Evolutionary conservation across 2,113 vertebrate genomes (phyloP).

Genomic region (Oncorhynchus gorbuscha): DNA sequence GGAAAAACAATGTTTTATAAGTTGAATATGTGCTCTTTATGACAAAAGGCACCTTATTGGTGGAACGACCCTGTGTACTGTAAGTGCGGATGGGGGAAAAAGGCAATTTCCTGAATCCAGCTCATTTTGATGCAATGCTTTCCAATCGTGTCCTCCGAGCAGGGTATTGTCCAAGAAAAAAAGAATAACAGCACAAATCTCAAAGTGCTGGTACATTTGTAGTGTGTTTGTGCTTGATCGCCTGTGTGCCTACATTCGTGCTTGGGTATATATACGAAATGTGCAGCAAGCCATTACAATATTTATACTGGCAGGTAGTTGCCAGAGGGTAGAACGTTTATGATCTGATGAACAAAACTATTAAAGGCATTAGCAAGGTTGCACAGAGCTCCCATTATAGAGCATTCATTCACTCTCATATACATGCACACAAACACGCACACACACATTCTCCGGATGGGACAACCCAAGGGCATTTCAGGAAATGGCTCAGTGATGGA

Average conservation of each 20-base stretch:
- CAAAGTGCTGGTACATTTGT: neutral
- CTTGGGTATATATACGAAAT: neutral
- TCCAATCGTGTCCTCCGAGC: neutral
- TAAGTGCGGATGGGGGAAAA: neutral
- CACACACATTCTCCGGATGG: constrained; percentile 42
- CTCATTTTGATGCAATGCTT: neutral
- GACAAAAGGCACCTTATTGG: too few relatives aligned
- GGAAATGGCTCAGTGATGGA: constrained; percentile 43
- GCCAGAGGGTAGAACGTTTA: neutral
- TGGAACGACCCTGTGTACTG: too few relatives aligned
- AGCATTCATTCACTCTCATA: neutral
- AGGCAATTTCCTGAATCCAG: constrained; percentile 31
- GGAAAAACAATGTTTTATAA: too few relatives aligned
- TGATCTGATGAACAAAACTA: neutral
- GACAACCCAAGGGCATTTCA: constrained; percentile 50
- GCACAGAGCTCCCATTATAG: too few relatives aligned
- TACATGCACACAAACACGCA: neutral
- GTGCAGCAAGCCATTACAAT: too few relatives aligned
- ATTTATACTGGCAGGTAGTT: neutral
- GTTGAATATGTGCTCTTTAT: too few relatives aligned
- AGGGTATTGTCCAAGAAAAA: constrained; percentile 11
- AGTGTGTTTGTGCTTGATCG: constrained; percentile 5
- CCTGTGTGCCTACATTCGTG: neutral
- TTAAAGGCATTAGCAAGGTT: neutral
- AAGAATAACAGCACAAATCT: neutral